Evolutionary conservation across 2,113 vertebrate species (phyloP), one percentile per base, ranked within the genome.

Genomic region (Anolis carolinensis): DNA sequence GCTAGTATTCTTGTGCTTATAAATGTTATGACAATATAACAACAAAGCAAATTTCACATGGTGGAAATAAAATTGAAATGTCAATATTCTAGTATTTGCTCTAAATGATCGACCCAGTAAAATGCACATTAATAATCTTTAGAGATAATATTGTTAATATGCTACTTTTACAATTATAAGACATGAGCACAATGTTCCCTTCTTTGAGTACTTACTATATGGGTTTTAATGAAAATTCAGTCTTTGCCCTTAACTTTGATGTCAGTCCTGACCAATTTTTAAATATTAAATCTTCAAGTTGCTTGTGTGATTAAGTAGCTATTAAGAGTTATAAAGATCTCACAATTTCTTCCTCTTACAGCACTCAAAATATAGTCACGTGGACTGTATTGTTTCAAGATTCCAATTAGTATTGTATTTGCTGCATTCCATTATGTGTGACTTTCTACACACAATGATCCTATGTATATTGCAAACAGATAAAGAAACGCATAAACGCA

Each of bases 91-190:
- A 81, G 27, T 83, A 74, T 83, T 80, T 86, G 83, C 10, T 5
- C 1, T 80, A 6, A 90, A 1, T 82, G 86, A 83, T 2, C 84
- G 67, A 85, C 48, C 83, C 23, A 68, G 6, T 86, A 83, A 86
- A 92, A 91, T 79, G 71, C 73, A 7, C 6, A 87, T 18, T 67
- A 87, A 72, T 0, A 81, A 6, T 36, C 11, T 84, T 75, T 77
- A 86, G 25, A 63, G 59, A 88, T 87, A 88, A 83, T 90, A 30
- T 9, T 89, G 20, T 87, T 87, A 90, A 82, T 52, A 83, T n/a
- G 34, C 0, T 16, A 84, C 1, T 2, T 83, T 88, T 84, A 83
- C 1, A 25, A 65, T 39, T 86, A 62, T 1, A 4, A 67, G 75
- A 0, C 1, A 83, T 73, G 72, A 21, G 14, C 73, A 75, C 25